Evolutionary conservation across 2,888 invertebrate genomes (phyloP).

Genomic region (Megaustenia siamemsis): DNA sequence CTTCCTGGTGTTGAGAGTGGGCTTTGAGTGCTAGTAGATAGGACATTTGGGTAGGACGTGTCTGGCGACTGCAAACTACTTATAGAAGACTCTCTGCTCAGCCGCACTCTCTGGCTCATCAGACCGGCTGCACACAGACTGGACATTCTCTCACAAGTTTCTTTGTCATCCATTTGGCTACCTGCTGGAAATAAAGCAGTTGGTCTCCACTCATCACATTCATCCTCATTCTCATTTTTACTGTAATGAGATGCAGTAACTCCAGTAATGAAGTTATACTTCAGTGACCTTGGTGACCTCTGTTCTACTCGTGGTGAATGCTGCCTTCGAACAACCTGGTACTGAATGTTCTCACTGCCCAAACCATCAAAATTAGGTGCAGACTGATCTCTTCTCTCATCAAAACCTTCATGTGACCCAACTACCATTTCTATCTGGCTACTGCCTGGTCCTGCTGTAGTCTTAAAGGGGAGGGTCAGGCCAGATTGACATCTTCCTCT

Average conservation of each 20-base stretch:
- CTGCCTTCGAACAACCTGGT: constrained; percentile 40
- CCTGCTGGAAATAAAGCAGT: constrained; percentile 16
- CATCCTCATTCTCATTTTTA: background rate
- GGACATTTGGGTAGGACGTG: background rate
- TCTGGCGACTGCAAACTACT: constrained; percentile 49
- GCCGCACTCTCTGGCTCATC: constrained; percentile 48
- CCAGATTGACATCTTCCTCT: background rate
- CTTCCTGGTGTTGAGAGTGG: constrained; percentile 37
- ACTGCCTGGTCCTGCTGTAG: background rate
- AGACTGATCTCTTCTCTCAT: background rate
- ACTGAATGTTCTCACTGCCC: background rate
- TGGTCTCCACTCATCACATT: background rate
- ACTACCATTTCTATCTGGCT: background rate
- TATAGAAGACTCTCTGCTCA: constrained; percentile 49
- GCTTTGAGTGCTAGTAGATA: constrained; percentile 23
- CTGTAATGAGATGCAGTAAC: background rate
- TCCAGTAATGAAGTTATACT: background rate
- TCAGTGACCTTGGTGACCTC: background rate
- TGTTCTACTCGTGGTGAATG: constrained; percentile 46
- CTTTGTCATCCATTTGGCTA: constrained; percentile 22
- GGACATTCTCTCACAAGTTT: constrained; percentile 44
- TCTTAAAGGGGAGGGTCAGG: background rate
- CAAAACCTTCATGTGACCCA: background rate
- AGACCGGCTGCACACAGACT: constrained; percentile 52
- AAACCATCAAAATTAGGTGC: background rate